Percentiles rank a stretch among this genome's conserved stretches.
These are phyloP conservation scores for Triplophysa yarkandensis DNA, from an alignment of 2,797 vertebrate species.

Conservation along the genomic window DNA sequence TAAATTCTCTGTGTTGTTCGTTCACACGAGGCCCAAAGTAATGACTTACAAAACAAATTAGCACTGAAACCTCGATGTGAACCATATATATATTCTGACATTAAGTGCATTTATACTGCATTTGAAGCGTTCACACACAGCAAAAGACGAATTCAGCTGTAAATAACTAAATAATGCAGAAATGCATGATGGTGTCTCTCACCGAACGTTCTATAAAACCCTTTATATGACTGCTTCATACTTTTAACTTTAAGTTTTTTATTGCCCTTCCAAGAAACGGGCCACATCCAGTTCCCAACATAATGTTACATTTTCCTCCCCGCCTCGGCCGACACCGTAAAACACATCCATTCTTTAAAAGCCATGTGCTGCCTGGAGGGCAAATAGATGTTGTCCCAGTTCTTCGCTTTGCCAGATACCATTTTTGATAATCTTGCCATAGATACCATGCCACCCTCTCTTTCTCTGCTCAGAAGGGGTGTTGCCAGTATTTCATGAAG, in stretches of 20 bases:
- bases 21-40: slow-evolving; percentile 25
- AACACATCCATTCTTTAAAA: slow-evolving; percentile 67
- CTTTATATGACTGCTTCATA: slow-evolving; percentile 71
- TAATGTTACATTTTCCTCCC: slow-evolving; percentile 66
- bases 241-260: slow-evolving; percentile 67
- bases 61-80: slow-evolving; percentile 22
- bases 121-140: not conserved
- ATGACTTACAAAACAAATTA: slow-evolving; percentile 48
- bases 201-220: slow-evolving; percentile 70
- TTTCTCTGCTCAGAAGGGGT: slow-evolving; percentile 63
- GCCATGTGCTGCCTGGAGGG: slow-evolving; percentile 64
- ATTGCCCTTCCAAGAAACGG: slow-evolving; percentile 62
- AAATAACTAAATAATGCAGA: not conserved
- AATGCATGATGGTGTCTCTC: slow-evolving; percentile 21
- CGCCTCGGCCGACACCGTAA: slow-evolving; percentile 63
- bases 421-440: slow-evolving; percentile 71
- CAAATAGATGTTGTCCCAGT: slow-evolving; percentile 66
- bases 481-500: slow-evolving; percentile 64
- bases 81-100: slow-evolving; percentile 33
- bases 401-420: slow-evolving; percentile 56
- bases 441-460: slow-evolving; percentile 55
- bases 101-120: slow-evolving; percentile 8
- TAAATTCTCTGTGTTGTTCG: slow-evolving; percentile 35
- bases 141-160: not conserved
- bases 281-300: slow-evolving; percentile 60